phyloP scores from a whole-genome alignment of 37 sponge, comb jelly and placozoan species.

The Diacarnus erythraeanus region DNA sequence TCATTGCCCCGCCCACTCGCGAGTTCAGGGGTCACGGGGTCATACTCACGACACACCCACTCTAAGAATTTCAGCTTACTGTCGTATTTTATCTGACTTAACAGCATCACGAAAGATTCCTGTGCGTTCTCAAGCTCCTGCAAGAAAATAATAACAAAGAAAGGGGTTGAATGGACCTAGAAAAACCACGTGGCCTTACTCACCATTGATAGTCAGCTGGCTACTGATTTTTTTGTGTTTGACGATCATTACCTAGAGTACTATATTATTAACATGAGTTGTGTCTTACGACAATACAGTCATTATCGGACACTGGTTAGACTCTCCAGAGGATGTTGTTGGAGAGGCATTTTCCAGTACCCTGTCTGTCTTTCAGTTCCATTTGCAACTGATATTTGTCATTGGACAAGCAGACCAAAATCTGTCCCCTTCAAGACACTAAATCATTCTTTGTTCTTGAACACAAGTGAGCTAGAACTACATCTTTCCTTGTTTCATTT shows the following conservation, averaged over 20 bases:
- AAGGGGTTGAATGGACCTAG: neutral
- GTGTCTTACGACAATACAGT: no score
- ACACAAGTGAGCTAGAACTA: no score
- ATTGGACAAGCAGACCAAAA: no score
- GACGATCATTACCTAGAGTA: neutral
- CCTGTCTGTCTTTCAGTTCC: no score
- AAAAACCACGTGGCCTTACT: neutral
- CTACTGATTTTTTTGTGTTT: neutral
- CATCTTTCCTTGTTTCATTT: no score
- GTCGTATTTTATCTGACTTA: constrained; percentile 14
- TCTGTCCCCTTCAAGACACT: no score
- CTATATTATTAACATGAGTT: no score
- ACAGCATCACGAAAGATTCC: constrained; percentile 7
- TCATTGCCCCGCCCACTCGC: neutral
- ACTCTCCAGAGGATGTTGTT: no score
- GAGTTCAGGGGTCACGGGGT: neutral
- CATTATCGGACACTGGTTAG: no score
- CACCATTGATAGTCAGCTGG: neutral
- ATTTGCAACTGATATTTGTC: no score
- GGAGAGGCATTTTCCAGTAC: no score
- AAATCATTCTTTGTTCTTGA: no score
- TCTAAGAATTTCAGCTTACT: constrained; percentile 19
- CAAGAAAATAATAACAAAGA: neutral
- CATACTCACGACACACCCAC: constrained; percentile 24
- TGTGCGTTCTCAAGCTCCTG: constrained; percentile 30